A percentile compares a stretch with the other conserved stretches of the same genome.
Conservation (phyloP, 2,113 vertebrate species). For the Hipposideros armiger region DNA sequence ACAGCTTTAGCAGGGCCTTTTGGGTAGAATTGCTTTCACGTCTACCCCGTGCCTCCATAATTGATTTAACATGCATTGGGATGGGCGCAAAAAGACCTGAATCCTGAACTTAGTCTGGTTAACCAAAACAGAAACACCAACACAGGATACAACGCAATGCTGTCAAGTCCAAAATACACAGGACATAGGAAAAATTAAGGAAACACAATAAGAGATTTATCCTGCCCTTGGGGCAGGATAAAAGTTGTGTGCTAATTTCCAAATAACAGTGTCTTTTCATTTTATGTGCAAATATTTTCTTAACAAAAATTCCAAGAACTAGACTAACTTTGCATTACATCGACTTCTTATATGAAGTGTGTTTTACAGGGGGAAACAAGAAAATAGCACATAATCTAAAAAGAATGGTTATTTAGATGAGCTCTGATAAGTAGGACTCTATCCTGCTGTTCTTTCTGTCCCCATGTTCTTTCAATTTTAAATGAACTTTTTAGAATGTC, state of each 20-base stretch:
- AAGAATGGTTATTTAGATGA: slow-evolving; percentile 53
- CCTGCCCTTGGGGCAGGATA: slow-evolving; percentile 64
- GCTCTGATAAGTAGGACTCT: slow-evolving; percentile 38
- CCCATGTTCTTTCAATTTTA: not conserved
- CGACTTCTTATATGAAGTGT: slow-evolving; percentile 68
- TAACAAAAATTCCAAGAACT: slow-evolving; percentile 76
- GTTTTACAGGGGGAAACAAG: slow-evolving; percentile 51
- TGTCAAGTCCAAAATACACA: slow-evolving; percentile 79
- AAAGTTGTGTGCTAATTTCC: slow-evolving; percentile 77
- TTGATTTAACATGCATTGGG: slow-evolving; percentile 75
- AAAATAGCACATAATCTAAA: slow-evolving; percentile 56
- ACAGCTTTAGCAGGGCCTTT: slow-evolving; percentile 41
- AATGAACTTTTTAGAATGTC: slow-evolving; percentile 5
- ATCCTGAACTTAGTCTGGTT: slow-evolving; percentile 65
- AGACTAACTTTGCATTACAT: slow-evolving; percentile 68
- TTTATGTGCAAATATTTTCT: slow-evolving; percentile 78
- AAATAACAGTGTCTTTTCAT: slow-evolving; percentile 75
- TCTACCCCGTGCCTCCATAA: slow-evolving; percentile 66
- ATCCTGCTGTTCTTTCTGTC: not conserved
- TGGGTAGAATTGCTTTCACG: slow-evolving; percentile 60
- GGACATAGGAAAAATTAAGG: slow-evolving; percentile 67
- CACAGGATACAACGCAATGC: slow-evolving; percentile 53
- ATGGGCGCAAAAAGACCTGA: slow-evolving; percentile 48
- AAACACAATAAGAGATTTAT: slow-evolving; percentile 76
- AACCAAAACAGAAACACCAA: slow-evolving; percentile 78